These are phyloP conservation scores for Euschistus heros DNA, from an alignment of 1,140 invertebrate species.

Conservation along the genomic window DNA sequence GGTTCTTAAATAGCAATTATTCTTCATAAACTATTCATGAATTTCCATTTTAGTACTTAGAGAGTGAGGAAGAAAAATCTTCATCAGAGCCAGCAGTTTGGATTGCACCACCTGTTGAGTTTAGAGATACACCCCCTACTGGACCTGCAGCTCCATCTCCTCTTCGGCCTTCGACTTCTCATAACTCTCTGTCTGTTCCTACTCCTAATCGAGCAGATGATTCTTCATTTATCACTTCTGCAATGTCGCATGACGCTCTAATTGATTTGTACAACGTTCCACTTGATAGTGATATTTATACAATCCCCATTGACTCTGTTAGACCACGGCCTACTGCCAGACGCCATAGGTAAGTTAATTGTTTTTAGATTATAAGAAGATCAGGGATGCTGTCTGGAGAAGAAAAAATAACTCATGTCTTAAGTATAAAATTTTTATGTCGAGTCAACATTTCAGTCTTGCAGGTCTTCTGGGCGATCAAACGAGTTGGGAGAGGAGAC, in stretches of 20 bases:
- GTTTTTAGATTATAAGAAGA: too few species aligned
- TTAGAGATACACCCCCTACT: constrained; percentile 51
- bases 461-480: too few species aligned
- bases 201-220: constrained; percentile 58
- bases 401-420: too few species aligned
- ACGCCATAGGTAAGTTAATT: constrained; percentile 24
- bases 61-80: constrained; percentile 48
- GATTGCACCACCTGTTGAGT: constrained; percentile 39
- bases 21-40: constrained; percentile 18
- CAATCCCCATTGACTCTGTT: constrained; percentile 68
- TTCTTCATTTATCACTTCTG: constrained; percentile 73
- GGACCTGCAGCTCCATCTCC: constrained; percentile 44
- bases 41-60: constrained; percentile 41
- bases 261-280: constrained; percentile 75
- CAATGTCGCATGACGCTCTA: constrained; percentile 69
- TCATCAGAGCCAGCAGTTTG: constrained; percentile 12
- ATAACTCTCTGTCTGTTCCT: constrained; percentile 64
- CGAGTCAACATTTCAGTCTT: too few species aligned
- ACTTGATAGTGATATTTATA: constrained; percentile 74
- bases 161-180: constrained; percentile 64
- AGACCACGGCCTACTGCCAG: constrained; percentile 36
- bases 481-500: too few species aligned
- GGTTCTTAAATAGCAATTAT: constrained; percentile 6
- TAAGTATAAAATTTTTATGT: too few species aligned
- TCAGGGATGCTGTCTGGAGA: too few species aligned